These are phyloP conservation scores for Perithous albicinctus DNA, from an alignment of 2,888 invertebrate genomes.

Conservation along the genomic window DNA sequence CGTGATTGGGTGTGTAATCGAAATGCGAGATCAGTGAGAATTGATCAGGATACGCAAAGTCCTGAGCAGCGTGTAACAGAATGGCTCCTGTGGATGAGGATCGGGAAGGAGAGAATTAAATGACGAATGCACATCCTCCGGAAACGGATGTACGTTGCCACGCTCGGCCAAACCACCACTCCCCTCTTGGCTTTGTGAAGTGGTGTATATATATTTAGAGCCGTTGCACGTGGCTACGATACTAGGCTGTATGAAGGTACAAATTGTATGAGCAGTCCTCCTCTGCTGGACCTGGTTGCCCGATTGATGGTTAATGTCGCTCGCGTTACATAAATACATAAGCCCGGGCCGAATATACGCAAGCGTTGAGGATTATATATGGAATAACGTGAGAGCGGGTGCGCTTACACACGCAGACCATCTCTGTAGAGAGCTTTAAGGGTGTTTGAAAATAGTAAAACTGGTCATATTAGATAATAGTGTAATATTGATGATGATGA, in stretches of 20 bases:
- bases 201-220: slow-evolving; percentile 1
- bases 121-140: slow-evolving; percentile 80
- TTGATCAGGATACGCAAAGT: not conserved
- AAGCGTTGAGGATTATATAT: not conserved
- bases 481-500: too few species aligned
- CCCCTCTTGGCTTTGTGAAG: slow-evolving; percentile 62
- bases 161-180: slow-evolving; percentile 78
- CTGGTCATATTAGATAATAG: too few species aligned
- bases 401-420: not conserved
- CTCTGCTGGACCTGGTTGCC: not conserved
- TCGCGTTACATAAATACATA: slow-evolving; percentile 67
- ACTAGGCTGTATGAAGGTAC: not conserved
- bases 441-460: too few species aligned
- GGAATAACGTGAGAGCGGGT: not conserved
- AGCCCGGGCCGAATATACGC: slow-evolving; percentile 1
- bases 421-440: not conserved
- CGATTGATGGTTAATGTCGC: slow-evolving; percentile 23
- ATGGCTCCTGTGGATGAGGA: not conserved
- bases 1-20: not conserved
- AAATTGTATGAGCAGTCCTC: not conserved
- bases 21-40: not conserved
- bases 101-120: slow-evolving; percentile 53
- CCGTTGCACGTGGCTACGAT: slow-evolving; percentile 4
- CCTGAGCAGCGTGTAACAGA: slow-evolving; percentile 15
- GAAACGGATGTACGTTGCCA: slow-evolving; percentile 81